Conservation (phyloP, 2,797 vertebrate genomes). For the Paramormyrops hopkinsi region DNA sequence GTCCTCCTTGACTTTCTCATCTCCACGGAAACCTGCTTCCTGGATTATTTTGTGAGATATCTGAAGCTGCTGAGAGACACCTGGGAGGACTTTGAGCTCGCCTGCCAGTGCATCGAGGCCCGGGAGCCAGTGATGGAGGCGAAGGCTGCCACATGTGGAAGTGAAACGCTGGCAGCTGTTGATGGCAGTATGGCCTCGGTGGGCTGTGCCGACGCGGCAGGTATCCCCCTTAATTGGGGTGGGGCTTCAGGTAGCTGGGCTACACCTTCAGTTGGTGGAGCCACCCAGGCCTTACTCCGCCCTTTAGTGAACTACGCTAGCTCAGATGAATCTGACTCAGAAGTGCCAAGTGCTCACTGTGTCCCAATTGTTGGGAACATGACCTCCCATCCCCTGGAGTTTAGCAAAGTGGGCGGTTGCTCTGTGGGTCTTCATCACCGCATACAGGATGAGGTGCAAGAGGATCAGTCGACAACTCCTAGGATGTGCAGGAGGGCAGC, state of each 20-base stretch:
- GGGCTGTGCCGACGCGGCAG: background rate
- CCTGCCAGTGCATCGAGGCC: conserved; percentile 50
- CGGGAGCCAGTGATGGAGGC: background rate
- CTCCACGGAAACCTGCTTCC: conserved; percentile 88
- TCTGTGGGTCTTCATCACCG: background rate
- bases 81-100: conserved; percentile 56
- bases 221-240: background rate
- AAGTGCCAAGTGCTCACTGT: conserved; percentile 40
- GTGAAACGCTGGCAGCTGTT: background rate
- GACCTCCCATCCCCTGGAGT: background rate
- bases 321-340: conserved; percentile 76
- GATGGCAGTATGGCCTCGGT: background rate
- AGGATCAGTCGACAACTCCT: background rate
- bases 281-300: background rate
- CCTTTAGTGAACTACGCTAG: conserved; percentile 78
- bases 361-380: background rate
- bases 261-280: background rate
- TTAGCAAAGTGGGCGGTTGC: background rate
- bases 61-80: conserved; percentile 71
- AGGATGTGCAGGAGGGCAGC: conserved; percentile 43
- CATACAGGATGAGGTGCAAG: background rate
- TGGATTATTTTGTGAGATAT: conserved; percentile 87
- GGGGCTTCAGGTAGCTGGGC: background rate
- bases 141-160: background rate
- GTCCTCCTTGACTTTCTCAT: conserved; percentile 91